Base-by-base conservation (phyloP, 2,888 invertebrate species). In the Dascillus cervinus region DNA sequence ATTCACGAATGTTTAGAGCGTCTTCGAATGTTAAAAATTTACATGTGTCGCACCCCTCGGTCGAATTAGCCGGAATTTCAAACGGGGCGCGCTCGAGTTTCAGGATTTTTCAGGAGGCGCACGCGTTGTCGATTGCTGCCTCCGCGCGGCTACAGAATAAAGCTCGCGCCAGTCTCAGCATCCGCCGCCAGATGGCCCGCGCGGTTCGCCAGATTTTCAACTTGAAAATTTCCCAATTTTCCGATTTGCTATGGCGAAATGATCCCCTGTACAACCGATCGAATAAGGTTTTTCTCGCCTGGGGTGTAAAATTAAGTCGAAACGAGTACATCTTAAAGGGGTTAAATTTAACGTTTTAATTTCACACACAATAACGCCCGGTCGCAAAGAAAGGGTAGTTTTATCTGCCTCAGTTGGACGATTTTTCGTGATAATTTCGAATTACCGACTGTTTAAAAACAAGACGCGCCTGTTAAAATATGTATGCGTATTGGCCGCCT, bases 321-420 rank as follows among this genome's bases (percentile, higher is more conserved):
- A 56, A 56, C 50, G 49, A 47, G 41, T 46, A 47, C 51, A 53
- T 50, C 50, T 55, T 54, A 52, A 60, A 60, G 56, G 61, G 61
- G 60, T 58, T 59, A 46, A 56, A 55, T 56, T 56, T 56, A n/a
- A 56, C 53, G 54, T 60, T 64, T 62, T 64, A 65, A 65, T 65
- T 65, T 65, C 64, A 65, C 65, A 65, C 65, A 56, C 65, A 64
- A 65, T 65, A 64, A 63, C 61, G 50, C 52, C 41, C 53, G 45
- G 45, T 46, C 46, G 45, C 50, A 56, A 56, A 53, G 54, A 57
- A 58, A 56, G 60, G 58, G 53, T 51, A 41, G 42, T 60, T 64
- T 64, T 63, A 63, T 61, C 43, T 48, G 58, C 54, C 63, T 62
- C 62, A 36, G 51, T 53, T 45, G 62, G 52, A 48, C 56, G 43